Percentiles rank a stretch among this genome's conserved stretches.
phyloP scores from a whole-genome alignment of 2,888 invertebrate species.

The Thyatira batis region DNA sequence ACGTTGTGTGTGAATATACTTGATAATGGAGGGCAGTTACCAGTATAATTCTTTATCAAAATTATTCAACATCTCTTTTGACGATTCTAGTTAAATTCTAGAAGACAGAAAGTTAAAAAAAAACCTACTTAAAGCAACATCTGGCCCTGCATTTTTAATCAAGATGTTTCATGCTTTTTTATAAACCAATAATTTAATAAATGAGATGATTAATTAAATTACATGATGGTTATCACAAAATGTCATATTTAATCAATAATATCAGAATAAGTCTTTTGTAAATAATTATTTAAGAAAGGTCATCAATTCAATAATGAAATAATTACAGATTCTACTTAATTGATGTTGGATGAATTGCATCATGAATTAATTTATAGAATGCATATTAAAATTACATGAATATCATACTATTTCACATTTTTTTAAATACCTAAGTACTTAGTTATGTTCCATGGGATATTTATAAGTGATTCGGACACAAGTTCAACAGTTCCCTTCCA shows the following conservation, averaged over 20 bases:
- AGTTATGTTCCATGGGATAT: too few relatives aligned
- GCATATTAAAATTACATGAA: too few relatives aligned
- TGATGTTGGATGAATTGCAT: background rate
- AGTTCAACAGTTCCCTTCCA: too few relatives aligned
- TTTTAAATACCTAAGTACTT: background rate
- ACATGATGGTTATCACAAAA: background rate
- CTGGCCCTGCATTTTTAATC: background rate
- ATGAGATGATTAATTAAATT: background rate
- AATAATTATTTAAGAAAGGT: background rate
- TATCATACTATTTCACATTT: background rate
- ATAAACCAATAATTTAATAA: background rate
- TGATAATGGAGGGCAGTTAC: slow-evolving; percentile 21
- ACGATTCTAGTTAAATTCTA: slow-evolving; percentile 52
- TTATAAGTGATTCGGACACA: too few relatives aligned
- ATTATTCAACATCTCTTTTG: slow-evolving; percentile 50
- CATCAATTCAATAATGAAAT: background rate
- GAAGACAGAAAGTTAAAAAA: slow-evolving; percentile 16
- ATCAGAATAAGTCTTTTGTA: background rate
- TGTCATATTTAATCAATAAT: background rate
- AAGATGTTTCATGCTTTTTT: background rate
- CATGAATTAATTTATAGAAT: background rate
- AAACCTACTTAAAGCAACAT: slow-evolving; percentile 8
- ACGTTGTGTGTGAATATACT: slow-evolving; percentile 34
- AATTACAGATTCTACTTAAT: background rate
- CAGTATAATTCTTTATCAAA: slow-evolving; percentile 22